Conservation (phyloP, 2,797 vertebrate species). For the Apodemus agrarius region DNA sequence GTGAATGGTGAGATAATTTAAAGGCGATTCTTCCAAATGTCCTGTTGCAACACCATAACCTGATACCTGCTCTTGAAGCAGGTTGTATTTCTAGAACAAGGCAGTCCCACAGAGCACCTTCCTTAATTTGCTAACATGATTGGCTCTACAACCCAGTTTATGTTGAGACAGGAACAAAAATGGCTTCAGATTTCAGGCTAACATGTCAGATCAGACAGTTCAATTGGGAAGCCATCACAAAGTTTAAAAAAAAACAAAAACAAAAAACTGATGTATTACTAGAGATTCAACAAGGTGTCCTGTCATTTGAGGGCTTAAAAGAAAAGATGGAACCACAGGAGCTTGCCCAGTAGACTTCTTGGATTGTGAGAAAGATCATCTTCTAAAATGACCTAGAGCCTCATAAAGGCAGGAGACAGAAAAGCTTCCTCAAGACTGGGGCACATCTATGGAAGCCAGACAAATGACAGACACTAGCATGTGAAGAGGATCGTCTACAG, state of each 20-base stretch:
- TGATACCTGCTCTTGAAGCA: constrained; percentile 15
- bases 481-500: not conserved
- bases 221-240: not conserved
- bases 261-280: not conserved
- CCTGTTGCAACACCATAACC: not conserved
- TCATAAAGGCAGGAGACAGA: not conserved
- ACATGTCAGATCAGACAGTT: not conserved
- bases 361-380: not conserved
- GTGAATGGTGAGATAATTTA: constrained; percentile 61
- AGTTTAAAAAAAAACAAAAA: not conserved
- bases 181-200: not conserved
- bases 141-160: not conserved
- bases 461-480: not conserved
- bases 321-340: not conserved
- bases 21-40: constrained; percentile 61
- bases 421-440: not conserved
- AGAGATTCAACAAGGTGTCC: not conserved
- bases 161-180: not conserved
- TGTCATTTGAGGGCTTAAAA: not conserved
- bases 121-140: not conserved
- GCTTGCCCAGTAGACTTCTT: not conserved
- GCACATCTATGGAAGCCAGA: constrained; percentile 1
- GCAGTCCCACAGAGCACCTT: not conserved
- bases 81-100: constrained; percentile 41
- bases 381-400: not conserved